A percentile compares a stretch with the other conserved stretches of the same genome.
phyloP scores from a whole-genome alignment of 2,113 vertebrate species.

The Mesitornis unicolor region DNA sequence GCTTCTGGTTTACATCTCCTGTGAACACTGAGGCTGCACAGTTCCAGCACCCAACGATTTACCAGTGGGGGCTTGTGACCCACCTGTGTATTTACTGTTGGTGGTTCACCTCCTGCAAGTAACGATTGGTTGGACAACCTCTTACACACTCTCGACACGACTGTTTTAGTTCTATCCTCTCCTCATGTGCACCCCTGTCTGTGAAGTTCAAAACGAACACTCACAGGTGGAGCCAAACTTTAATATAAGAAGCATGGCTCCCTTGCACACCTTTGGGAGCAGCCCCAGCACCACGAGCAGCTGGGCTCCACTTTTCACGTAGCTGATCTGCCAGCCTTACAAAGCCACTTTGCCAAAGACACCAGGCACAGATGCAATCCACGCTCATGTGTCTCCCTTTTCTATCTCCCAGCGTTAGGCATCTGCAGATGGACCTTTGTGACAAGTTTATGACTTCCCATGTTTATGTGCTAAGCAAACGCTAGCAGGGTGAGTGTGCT shows the following conservation, averaged over 20 bases:
- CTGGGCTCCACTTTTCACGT: rapidly evolving
- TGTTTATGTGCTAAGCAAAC: background rate
- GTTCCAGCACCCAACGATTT: background rate
- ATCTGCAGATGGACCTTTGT: background rate
- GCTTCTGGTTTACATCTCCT: background rate
- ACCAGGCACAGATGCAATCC: background rate
- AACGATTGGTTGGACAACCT: background rate
- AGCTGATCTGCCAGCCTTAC: background rate
- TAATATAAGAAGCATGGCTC: background rate
- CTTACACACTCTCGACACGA: background rate
- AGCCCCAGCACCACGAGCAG: background rate
- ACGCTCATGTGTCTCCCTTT: rapidly evolving
- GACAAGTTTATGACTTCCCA: background rate
- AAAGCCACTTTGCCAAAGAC: background rate
- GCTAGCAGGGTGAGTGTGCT: background rate
- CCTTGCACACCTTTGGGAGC: background rate
- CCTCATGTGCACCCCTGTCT: background rate
- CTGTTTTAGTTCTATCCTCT: background rate
- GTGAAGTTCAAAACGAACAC: background rate
- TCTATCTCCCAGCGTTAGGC: background rate
- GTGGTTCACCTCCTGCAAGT: background rate
- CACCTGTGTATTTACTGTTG: background rate
- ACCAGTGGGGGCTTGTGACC: background rate
- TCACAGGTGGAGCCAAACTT: background rate
- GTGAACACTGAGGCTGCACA: background rate